These are phyloP conservation scores for Malurus elegans DNA, from an alignment of 2,113 vertebrate species.

Conservation along the genomic window DNA sequence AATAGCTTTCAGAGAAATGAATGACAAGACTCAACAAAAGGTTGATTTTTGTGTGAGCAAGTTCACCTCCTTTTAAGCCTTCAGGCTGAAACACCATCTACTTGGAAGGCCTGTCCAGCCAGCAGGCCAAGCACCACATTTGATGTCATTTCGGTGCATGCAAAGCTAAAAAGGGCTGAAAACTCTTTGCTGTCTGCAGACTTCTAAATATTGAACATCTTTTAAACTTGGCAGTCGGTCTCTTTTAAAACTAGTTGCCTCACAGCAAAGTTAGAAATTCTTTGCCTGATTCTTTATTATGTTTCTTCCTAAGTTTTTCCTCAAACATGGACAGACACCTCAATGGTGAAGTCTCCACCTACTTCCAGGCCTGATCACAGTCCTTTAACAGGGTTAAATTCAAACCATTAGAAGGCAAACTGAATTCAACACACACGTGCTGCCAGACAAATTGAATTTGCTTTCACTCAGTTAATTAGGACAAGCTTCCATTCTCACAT, in stretches of 20 bases:
- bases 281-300: not conserved
- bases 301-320: not conserved
- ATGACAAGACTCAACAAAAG: not conserved
- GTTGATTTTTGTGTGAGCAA: not conserved
- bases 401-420: not conserved
- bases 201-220: not conserved
- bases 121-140: not conserved
- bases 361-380: not conserved
- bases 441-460: conserved; percentile 46
- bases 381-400: not conserved
- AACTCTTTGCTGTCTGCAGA: not conserved
- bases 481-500: conserved; percentile 45
- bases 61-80: not conserved
- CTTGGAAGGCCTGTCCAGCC: not conserved
- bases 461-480: conserved; percentile 30
- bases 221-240: not conserved
- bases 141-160: not conserved
- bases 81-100: not conserved
- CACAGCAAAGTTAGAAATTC: not conserved
- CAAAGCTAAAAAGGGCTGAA: not conserved
- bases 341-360: not conserved
- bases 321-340: not conserved
- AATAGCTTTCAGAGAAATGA: not conserved
- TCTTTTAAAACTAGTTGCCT: not conserved
- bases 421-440: not conserved